Percentiles rank a stretch among this genome's conserved stretches.
These are phyloP conservation scores for Corvus cornix DNA, from an alignment of 2,113 vertebrate species.

Conservation along the genomic window DNA sequence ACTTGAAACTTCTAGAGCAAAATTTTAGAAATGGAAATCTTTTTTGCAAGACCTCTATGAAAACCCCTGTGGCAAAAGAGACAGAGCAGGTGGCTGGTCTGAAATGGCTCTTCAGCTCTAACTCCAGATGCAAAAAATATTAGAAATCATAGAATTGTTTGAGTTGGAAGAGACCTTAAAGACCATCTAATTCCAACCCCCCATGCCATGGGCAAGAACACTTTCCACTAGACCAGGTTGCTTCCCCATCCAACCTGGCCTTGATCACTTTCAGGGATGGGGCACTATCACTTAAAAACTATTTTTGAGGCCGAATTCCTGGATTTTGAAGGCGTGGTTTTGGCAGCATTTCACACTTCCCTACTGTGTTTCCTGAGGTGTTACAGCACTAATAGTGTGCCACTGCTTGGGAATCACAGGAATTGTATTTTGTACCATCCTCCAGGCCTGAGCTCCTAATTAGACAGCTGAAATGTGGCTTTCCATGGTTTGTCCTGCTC, in stretches of 20 bases:
- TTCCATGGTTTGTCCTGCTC: background rate
- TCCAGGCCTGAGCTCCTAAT: background rate
- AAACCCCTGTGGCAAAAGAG: background rate
- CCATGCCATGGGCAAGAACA: background rate
- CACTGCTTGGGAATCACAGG: background rate
- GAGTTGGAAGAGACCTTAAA: background rate
- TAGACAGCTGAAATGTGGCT: background rate
- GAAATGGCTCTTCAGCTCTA: background rate
- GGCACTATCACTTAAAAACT: background rate
- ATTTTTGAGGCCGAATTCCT: background rate
- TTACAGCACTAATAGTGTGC: background rate
- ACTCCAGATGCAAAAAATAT: background rate
- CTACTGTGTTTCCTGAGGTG: background rate
- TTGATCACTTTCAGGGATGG: background rate
- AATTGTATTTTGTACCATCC: background rate
- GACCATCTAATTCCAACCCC: background rate
- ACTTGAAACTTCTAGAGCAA: background rate
- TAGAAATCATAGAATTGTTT: background rate
- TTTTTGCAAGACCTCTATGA: background rate
- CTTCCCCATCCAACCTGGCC: background rate
- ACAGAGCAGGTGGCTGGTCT: background rate
- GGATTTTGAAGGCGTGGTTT: background rate
- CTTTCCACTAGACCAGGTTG: background rate
- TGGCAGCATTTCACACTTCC: background rate
- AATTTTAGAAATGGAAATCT: background rate